Conservation (phyloP, 2,797 vertebrate genomes). For the Anguilla megastoma region DNA sequence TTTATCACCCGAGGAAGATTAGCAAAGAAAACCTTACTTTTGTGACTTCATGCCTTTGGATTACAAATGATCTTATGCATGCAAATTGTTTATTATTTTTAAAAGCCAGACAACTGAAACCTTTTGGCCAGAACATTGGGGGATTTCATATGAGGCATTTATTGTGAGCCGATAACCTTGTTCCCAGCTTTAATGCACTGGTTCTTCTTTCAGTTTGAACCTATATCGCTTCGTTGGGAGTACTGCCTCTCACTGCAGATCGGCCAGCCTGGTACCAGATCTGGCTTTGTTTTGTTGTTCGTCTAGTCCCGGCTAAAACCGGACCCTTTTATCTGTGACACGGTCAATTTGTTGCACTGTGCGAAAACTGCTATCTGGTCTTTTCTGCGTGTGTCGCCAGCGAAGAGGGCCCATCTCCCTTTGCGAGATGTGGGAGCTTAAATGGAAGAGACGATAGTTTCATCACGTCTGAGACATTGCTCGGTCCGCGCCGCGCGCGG, state of each 20-base stretch:
- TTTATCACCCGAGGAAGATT: conserved; percentile 11
- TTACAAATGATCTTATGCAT: conserved; percentile 1
- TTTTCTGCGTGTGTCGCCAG: background rate
- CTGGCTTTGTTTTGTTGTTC: conserved; percentile 7
- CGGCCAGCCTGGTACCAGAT: background rate
- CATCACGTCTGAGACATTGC: background rate
- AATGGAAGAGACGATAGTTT: background rate
- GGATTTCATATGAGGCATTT: background rate
- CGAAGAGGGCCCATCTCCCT: background rate
- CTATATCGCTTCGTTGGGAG: background rate
- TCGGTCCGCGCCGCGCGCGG: background rate
- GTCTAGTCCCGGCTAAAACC: background rate
- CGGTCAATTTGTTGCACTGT: background rate
- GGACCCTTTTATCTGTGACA: background rate
- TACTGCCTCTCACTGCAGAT: background rate
- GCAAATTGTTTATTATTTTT: background rate
- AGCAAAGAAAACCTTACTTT: background rate
- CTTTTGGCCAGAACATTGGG: background rate
- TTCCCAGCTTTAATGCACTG: background rate
- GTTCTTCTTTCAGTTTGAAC: background rate
- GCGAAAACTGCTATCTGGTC: background rate
- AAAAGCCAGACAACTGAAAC: background rate
- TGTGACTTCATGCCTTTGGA: conserved; percentile 3
- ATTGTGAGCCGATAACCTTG: background rate
- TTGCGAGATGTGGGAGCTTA: background rate